A percentile compares a stretch with the other conserved stretches of the same genome.
phyloP scores from a whole-genome alignment of 2,888 invertebrate species.

The Tolmerus cingulatus region DNA sequence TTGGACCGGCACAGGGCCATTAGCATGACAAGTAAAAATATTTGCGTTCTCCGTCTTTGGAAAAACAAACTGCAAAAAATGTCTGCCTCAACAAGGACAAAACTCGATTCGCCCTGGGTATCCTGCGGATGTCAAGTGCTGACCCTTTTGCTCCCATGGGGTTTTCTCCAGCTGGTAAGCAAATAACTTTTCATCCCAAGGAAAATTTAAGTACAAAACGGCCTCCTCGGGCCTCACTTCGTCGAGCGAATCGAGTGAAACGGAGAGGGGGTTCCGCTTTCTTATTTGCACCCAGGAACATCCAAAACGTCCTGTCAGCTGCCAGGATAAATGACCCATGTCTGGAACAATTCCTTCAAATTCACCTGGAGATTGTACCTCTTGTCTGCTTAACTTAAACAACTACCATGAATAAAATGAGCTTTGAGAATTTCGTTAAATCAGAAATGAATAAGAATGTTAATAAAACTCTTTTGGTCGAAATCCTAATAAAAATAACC shows the following conservation, averaged over 20 bases:
- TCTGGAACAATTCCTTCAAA: background rate
- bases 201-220: background rate
- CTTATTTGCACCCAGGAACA: background rate
- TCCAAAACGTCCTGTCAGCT: background rate
- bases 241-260: background rate
- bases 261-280: background rate
- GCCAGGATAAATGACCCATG: background rate
- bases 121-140: background rate
- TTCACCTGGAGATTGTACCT: background rate
- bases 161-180: background rate
- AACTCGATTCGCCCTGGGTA: slow-evolving; percentile 1
- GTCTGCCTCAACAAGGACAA: background rate
- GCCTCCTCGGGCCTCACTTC: background rate
- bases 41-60: background rate
- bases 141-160: slow-evolving; percentile 9
- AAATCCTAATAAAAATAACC: background rate
- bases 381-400: background rate
- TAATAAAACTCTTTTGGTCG: background rate
- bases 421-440: background rate
- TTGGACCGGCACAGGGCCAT: background rate
- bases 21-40: slow-evolving; percentile 27
- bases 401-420: background rate
- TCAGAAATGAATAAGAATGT: background rate
- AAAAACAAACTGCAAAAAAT: background rate
- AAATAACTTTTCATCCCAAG: background rate